phyloP scores from a whole-genome alignment of 1,140 invertebrate species.

The Papilio polyxenes region DNA sequence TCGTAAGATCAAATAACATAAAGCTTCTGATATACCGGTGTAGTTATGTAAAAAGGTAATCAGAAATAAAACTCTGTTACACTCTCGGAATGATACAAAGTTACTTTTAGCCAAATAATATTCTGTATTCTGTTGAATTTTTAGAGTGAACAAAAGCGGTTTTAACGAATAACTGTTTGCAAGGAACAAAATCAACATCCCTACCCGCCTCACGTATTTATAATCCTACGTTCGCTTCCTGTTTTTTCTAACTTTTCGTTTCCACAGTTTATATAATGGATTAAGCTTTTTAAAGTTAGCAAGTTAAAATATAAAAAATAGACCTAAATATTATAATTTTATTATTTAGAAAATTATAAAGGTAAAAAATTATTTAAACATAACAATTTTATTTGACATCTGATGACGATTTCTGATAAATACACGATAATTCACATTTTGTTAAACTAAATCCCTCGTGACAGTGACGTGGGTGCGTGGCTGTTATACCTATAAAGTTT shows the following conservation, averaged over 20 bases:
- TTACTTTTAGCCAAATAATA: slow-evolving; percentile 34
- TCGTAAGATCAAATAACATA: background rate
- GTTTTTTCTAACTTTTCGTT: slow-evolving; percentile 67
- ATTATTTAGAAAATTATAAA: background rate
- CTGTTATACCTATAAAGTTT: background rate
- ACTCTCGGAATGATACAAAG: slow-evolving; percentile 11
- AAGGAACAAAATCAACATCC: slow-evolving; percentile 74
- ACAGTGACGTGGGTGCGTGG: slow-evolving; percentile 11
- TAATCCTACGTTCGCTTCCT: slow-evolving; percentile 72
- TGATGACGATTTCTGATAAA: slow-evolving; percentile 12
- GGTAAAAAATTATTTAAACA: background rate
- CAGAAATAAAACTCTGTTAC: slow-evolving; percentile 20
- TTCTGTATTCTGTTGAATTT: slow-evolving; percentile 52
- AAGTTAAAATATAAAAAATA: slow-evolving; percentile 18
- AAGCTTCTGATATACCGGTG: background rate
- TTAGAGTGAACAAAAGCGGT: slow-evolving; percentile 61
- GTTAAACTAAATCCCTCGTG: slow-evolving; percentile 3
- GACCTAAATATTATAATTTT: background rate
- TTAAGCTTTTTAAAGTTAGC: slow-evolving; percentile 58
- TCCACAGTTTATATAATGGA: slow-evolving; percentile 63
- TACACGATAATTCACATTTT: background rate
- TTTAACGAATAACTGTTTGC: slow-evolving; percentile 50
- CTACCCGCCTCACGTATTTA: slow-evolving; percentile 69
- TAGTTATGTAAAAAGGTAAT: background rate
- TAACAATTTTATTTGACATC: background rate